Base-by-base conservation (phyloP, 2,797 vertebrate species). In the Valencia hispanica region DNA sequence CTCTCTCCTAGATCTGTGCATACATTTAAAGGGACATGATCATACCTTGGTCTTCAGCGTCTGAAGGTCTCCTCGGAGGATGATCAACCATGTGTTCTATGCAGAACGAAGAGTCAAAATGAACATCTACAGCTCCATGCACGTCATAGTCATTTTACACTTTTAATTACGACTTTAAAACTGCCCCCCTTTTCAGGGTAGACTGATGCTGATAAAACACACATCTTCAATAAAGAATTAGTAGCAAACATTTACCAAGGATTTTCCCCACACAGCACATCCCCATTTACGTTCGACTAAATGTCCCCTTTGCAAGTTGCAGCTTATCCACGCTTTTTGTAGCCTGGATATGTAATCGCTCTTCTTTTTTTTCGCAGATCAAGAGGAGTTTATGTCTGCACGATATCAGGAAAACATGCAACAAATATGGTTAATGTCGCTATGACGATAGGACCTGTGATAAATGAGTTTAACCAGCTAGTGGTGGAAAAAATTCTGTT, bases 21-120 rank as follows among this genome's bases (percentile, higher is more conserved):
- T 22, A 11, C 14, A 6, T 32, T 30, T 25, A 53, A 22, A 51
- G 22, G 14, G 48, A 15, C 27, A 36, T 32, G 4, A 34, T 32
- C 70, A 50, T 86, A 90, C 81, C 84, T 84, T 71, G 18, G 34
- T 82, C 66, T 57, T 82, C 75, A 22, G 65, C 51, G 47, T 74
- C 68, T 68, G 47, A 11, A 51, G 30, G 10, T 47, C 9, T 77
- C 34, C 47, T 75, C 65, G 34, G 2, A 36, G 68, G 79, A 80
- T 76, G 73, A 75, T 84, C 59, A 32, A 65, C 50, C 71, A 89
- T 39, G 15, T 75, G 20, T n/a, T 89, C 89, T 86, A 25, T 39
- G 69, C 12, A 36, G 27, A 17, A 12, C 77, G 36, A 34, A 48
- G n/a, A 57, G 47, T 36, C 39, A 14, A 45, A 59, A 68, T 50